Percentiles rank a stretch among this genome's conserved stretches.
These are phyloP conservation scores for Octodon degus DNA, from an alignment of 2,113 vertebrate species.

Conservation along the genomic window DNA sequence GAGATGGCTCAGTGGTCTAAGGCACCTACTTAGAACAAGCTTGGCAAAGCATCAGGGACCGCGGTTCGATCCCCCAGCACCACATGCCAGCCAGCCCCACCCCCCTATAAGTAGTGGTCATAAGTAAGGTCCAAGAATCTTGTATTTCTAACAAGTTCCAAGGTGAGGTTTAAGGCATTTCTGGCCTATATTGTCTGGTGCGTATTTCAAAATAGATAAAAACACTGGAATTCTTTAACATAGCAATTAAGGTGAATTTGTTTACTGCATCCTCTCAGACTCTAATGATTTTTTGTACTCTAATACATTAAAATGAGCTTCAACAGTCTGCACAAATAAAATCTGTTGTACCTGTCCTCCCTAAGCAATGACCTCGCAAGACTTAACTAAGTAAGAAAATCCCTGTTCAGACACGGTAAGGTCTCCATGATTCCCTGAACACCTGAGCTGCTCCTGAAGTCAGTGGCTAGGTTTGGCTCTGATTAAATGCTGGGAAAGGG, in stretches of 20 bases:
- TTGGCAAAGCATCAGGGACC: too few species aligned
- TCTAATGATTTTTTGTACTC: neutral
- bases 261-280: constrained; percentile 39
- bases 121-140: neutral
- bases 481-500: neutral
- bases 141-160: constrained; percentile 43
- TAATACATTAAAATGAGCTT: constrained; percentile 3
- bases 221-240: neutral
- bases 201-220: neutral
- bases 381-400: neutral
- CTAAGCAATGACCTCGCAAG: neutral
- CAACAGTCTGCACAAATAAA: neutral
- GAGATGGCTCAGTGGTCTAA: too few species aligned
- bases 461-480: neutral
- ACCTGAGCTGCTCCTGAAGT: neutral
- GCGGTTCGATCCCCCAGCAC: too few species aligned
- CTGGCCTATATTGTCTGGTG: neutral
- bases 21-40: too few species aligned
- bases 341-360: neutral
- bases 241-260: constrained; percentile 3
- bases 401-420: neutral
- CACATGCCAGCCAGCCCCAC: too few species aligned
- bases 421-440: neutral
- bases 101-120: neutral
- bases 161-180: neutral